phyloP scores from a whole-genome alignment of 2,888 invertebrate genomes.

The Merodon equestris region DNA sequence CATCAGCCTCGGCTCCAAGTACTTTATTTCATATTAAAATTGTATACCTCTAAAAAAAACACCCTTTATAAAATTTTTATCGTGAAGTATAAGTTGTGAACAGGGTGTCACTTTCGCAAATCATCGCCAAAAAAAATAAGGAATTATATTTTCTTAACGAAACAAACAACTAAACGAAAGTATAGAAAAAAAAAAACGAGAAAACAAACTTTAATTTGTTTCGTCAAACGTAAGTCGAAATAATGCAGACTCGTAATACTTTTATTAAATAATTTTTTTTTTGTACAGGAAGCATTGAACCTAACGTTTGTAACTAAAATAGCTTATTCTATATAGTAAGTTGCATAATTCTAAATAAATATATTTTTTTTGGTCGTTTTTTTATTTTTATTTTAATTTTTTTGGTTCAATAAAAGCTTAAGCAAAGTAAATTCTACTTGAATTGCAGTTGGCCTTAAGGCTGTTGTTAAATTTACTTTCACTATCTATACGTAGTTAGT shows the following conservation, averaged over 20 bases:
- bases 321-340: slow-evolving; percentile 49
- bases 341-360: slow-evolving; percentile 51
- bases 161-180: neutral
- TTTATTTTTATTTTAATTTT: neutral
- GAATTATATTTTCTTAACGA: neutral
- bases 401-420: slow-evolving; percentile 57
- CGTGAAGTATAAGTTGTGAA: too few species aligned
- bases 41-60: too few species aligned
- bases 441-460: slow-evolving; percentile 55
- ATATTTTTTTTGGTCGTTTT: slow-evolving; percentile 26
- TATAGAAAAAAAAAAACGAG: neutral
- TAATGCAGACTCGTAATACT: slow-evolving; percentile 42
- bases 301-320: slow-evolving; percentile 55
- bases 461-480: slow-evolving; percentile 30
- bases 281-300: slow-evolving; percentile 53
- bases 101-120: too few species aligned
- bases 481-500: slow-evolving; percentile 47
- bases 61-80: too few species aligned
- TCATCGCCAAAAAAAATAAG: neutral
- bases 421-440: slow-evolving; percentile 66
- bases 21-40: too few species aligned
- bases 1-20: too few species aligned
- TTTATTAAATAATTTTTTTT: neutral
- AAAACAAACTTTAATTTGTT: slow-evolving; percentile 12
- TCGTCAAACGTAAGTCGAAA: slow-evolving; percentile 31